Conservation (phyloP, 2,797 vertebrate species). For the Limnodromus scolopaceus region DNA sequence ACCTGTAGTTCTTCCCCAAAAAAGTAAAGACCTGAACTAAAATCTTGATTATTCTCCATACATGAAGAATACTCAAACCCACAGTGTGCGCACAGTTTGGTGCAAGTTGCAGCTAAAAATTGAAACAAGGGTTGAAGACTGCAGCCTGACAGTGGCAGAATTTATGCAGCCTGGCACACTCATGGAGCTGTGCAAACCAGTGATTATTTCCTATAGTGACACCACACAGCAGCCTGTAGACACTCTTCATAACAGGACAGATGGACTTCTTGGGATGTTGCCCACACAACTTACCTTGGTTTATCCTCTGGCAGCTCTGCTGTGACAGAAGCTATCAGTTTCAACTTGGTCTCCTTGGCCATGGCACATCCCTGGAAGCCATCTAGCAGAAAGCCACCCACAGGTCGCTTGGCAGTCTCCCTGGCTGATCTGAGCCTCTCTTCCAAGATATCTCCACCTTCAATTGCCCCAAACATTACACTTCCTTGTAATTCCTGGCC, state of each 20-base stretch:
- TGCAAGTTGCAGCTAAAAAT: background rate
- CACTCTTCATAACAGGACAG: background rate
- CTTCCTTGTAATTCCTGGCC: conserved; percentile 86
- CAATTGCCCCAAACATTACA: conserved; percentile 90
- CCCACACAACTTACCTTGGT: conserved; percentile 83
- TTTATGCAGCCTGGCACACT: background rate
- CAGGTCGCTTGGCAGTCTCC: conserved; percentile 93
- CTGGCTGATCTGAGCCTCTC: conserved; percentile 91
- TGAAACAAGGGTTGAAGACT: background rate
- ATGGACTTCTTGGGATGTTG: background rate
- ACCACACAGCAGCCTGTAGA: background rate
- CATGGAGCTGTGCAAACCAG: background rate
- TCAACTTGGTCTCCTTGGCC: conserved; percentile 81
- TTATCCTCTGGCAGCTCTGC: conserved; percentile 92
- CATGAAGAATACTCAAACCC: background rate
- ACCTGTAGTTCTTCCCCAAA: background rate
- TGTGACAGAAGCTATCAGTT: conserved; percentile 86
- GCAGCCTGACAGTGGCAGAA: background rate
- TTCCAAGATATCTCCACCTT: conserved; percentile 91
- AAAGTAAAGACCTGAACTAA: background rate
- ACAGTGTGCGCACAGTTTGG: background rate
- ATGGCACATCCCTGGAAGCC: conserved; percentile 86
- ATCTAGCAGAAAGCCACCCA: conserved; percentile 93
- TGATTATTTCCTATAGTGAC: background rate
- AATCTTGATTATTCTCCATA: background rate